phyloP scores from a whole-genome alignment of 2,888 invertebrate species.

The Caenorhabditis sp. region DNA sequence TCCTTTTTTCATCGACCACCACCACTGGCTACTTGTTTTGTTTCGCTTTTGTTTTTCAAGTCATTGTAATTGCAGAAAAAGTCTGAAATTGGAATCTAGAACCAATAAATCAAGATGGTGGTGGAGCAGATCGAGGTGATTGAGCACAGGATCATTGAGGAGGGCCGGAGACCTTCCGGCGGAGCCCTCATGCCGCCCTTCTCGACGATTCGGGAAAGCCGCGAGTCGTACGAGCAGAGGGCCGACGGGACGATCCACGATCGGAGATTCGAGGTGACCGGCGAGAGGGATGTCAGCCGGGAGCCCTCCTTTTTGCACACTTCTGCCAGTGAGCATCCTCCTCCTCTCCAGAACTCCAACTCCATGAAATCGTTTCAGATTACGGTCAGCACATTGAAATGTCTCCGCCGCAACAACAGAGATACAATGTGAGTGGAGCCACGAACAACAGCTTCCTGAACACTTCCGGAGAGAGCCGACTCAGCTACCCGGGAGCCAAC shows the following conservation, averaged over 20 bases:
- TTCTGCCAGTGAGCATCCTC: conserved; percentile 58
- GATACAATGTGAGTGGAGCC: conserved; percentile 51
- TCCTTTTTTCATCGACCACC: conserved; percentile 9
- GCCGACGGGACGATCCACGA: conserved; percentile 53
- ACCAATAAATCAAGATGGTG: conserved; percentile 48
- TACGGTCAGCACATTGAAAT: conserved; percentile 66
- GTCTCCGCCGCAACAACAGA: conserved; percentile 51
- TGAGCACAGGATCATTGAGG: conserved; percentile 74
- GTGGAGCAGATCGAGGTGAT: conserved; percentile 78
- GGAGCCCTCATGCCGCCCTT: conserved; percentile 39
- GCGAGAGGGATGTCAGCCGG: conserved; percentile 74
- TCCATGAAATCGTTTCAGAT: conserved; percentile 32
- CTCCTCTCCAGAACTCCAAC: neutral
- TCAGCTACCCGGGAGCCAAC: conserved; percentile 36
- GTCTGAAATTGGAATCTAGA: no score
- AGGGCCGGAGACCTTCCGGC: conserved; percentile 53
- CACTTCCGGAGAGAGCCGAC: conserved; percentile 50
- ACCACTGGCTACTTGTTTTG: neutral
- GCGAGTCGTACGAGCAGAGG: conserved; percentile 56
- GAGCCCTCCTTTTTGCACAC: conserved; percentile 75
- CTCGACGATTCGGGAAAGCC: conserved; percentile 52
- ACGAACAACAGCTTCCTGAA: conserved; percentile 48
- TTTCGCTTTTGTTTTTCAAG: neutral
- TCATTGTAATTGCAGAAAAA: neutral
- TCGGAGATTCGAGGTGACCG: conserved; percentile 66